These are phyloP conservation scores for Cephalopterus ornatus DNA, from an alignment of 2,113 vertebrate species.

Conservation along the genomic window DNA sequence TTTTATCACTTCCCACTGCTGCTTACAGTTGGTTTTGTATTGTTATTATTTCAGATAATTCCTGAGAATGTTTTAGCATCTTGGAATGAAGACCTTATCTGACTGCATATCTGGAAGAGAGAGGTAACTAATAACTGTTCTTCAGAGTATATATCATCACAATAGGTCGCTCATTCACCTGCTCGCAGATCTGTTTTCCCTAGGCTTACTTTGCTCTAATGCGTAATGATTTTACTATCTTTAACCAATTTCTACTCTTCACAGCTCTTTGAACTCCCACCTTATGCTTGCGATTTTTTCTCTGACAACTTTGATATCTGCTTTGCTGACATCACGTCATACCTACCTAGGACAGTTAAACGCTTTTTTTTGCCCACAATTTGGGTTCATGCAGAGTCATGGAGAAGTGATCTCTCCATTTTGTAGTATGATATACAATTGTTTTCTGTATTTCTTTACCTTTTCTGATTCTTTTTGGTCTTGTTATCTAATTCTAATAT, in stretches of 20 bases:
- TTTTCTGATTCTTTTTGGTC: neutral
- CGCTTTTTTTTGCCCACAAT: neutral
- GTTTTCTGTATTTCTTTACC: neutral
- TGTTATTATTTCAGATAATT: slow-evolving; percentile 34
- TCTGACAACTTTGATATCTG: neutral
- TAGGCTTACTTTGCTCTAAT: neutral
- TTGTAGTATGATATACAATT: neutral
- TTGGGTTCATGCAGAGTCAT: neutral
- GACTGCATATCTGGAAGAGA: neutral
- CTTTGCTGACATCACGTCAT: neutral
- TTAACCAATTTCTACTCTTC: neutral
- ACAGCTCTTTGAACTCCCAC: neutral
- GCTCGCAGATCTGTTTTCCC: neutral
- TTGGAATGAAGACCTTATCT: neutral
- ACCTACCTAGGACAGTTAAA: neutral
- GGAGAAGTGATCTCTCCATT: neutral
- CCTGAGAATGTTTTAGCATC: neutral
- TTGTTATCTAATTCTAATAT: neutral
- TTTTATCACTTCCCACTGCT: neutral
- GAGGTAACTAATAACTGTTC: neutral
- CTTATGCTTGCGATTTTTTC: neutral
- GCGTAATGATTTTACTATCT: neutral
- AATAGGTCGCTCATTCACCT: slow-evolving; percentile 4
- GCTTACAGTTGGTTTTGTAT: neutral
- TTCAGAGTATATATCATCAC: neutral